Conservation (phyloP, 2,113 vertebrate genomes). For the Dasyprocta punctata region DNA sequence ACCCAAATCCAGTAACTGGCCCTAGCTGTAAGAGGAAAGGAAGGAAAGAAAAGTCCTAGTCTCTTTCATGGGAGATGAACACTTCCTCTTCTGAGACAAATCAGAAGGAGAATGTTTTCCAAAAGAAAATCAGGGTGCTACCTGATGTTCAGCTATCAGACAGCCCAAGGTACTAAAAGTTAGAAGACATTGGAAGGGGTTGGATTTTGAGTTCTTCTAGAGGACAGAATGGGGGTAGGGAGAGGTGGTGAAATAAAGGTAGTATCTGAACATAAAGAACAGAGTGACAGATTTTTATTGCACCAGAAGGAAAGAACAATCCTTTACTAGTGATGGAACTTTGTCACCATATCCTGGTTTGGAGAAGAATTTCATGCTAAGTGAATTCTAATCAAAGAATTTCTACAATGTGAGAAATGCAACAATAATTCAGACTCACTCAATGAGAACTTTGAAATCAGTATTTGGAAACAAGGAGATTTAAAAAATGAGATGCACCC, state of each 20-base stretch:
- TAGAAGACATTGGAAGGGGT: background rate
- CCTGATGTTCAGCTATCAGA: background rate
- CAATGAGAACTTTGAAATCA: constrained; percentile 26
- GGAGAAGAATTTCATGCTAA: background rate
- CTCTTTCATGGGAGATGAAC: background rate
- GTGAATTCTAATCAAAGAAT: background rate
- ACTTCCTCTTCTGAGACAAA: background rate
- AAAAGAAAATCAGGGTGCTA: background rate
- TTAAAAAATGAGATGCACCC: background rate
- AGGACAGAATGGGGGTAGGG: background rate
- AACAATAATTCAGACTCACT: background rate
- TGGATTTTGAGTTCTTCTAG: too few relatives aligned
- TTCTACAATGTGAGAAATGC: background rate
- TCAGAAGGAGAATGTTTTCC: background rate
- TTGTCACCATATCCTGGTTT: background rate
- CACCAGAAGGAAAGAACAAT: background rate
- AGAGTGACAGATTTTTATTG: background rate
- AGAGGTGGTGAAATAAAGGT: background rate
- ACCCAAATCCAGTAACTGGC: too few relatives aligned
- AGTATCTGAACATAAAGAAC: background rate
- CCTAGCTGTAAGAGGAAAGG: background rate
- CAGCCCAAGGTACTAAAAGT: background rate
- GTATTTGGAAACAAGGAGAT: background rate
- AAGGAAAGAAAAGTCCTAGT: background rate
- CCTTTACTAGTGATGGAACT: background rate